A percentile compares a stretch with the other conserved stretches of the same genome.
These are phyloP conservation scores for Nemopilema nomurai DNA, from an alignment of 30 jellyfish, hydroid and myxozoan genomes.

Conservation along the genomic window DNA sequence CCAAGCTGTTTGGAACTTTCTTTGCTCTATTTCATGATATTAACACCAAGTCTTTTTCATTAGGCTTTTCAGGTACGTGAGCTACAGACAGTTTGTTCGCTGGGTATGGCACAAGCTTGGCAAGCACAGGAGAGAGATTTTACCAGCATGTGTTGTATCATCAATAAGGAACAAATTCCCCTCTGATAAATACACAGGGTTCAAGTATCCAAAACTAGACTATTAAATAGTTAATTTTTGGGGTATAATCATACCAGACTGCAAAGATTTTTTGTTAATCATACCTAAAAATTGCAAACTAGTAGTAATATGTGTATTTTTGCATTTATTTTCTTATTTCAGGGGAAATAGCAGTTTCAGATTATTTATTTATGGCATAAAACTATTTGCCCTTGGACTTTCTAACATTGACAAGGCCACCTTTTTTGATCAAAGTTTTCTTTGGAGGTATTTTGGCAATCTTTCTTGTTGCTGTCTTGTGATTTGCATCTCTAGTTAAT, in stretches of 20 bases:
- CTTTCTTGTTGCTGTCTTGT: background rate
- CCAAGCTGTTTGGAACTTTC: background rate
- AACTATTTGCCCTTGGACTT: conserved; percentile 4
- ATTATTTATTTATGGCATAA: background rate
- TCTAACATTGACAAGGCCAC: background rate
- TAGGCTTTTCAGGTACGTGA: conserved; percentile 18
- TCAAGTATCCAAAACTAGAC: conserved; percentile 7
- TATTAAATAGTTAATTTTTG: background rate
- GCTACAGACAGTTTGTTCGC: conserved; percentile 9
- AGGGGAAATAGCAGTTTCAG: background rate
- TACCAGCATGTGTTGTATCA: conserved; percentile 17
- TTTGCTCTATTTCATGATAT: background rate
- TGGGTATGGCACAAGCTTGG: conserved; percentile 23
- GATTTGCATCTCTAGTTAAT: background rate
- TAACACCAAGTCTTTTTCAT: background rate
- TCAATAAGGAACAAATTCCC: background rate
- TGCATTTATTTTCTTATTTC: background rate
- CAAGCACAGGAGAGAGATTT: background rate
- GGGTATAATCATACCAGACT: background rate
- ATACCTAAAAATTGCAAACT: background rate
- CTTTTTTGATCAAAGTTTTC: background rate
- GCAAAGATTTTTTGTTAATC: background rate
- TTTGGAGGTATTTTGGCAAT: background rate
- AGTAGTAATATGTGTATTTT: background rate
- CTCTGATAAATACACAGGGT: conserved; percentile 5